Conservation (phyloP, 2,888 invertebrate species). For the Cancer borealis region DNA sequence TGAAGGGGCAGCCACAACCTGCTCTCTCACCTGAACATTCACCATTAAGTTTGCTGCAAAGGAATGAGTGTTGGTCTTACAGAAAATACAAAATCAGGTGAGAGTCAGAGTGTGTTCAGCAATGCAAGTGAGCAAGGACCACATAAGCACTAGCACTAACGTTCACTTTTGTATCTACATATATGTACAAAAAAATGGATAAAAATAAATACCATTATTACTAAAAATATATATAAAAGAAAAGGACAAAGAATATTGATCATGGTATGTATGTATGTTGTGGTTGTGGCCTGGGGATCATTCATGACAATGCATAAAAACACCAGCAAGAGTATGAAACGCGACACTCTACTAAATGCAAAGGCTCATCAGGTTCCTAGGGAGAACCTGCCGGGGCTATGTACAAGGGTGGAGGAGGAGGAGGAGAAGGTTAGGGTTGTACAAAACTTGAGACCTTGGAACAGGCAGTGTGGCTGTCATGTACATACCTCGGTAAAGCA, state of each 20-base stretch:
- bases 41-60: constrained; percentile 14
- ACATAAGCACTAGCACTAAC: constrained; percentile 74
- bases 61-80: not conserved
- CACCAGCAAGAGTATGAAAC: constrained; percentile 72
- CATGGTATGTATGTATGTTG: constrained; percentile 56
- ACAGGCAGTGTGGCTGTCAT: constrained; percentile 75
- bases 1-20: not conserved
- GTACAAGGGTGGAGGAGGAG: constrained; percentile 59
- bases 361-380: constrained; percentile 67
- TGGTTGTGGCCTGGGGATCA: constrained; percentile 67
- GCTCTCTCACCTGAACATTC: constrained; percentile 42
- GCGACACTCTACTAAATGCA: constrained; percentile 74
- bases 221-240: constrained; percentile 50
- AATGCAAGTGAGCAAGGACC: constrained; percentile 74
- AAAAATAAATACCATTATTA: constrained; percentile 18
- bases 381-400: constrained; percentile 62
- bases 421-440: constrained; percentile 64
- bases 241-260: constrained; percentile 59
- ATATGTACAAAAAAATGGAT: constrained; percentile 59
- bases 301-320: constrained; percentile 74
- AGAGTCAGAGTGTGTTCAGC: constrained; percentile 66
- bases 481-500: constrained; percentile 72
- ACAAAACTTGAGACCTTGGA: constrained; percentile 74
- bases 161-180: constrained; percentile 73
- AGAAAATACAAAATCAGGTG: constrained; percentile 13